Evolutionary conservation across 2,888 invertebrate genomes (phyloP).

Genomic region (Caenorhabditis imperialis): DNA sequence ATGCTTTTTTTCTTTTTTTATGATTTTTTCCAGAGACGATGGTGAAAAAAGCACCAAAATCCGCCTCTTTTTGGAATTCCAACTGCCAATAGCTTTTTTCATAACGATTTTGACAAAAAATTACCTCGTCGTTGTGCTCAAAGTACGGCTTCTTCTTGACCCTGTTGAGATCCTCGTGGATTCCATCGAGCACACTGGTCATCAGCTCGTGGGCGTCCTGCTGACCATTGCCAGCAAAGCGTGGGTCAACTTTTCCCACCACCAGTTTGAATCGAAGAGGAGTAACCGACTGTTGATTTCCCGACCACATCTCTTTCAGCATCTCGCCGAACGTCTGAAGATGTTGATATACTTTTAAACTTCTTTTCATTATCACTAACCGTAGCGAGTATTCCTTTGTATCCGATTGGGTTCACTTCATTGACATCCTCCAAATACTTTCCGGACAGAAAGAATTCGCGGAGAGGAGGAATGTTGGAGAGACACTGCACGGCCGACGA

Average conservation of each 20-base stretch:
- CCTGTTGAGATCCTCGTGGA: constrained; percentile 82
- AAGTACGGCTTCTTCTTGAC: constrained; percentile 82
- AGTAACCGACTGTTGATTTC: constrained; percentile 79
- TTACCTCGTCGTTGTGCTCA: constrained; percentile 80
- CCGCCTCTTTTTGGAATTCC: no score
- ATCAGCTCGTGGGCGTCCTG: constrained; percentile 82
- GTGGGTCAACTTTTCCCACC: constrained; percentile 82
- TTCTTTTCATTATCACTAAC: no score
- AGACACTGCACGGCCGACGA: constrained; percentile 88
- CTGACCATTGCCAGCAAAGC: constrained; percentile 82
- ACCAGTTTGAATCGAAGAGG: constrained; percentile 81
- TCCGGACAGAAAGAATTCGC: constrained; percentile 81
- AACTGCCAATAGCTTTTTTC: no score
- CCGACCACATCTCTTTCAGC: constrained; percentile 81
- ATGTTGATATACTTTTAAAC: constrained; percentile 55
- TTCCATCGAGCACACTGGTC: constrained; percentile 82
- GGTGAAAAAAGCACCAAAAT: no score
- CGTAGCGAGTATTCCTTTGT: constrained; percentile 78
- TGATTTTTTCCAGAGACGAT: no score
- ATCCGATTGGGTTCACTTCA: constrained; percentile 82
- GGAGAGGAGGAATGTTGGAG: constrained; percentile 81
- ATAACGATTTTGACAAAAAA: no score
- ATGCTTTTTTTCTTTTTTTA: no score
- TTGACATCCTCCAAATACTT: constrained; percentile 81
- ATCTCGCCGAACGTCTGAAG: constrained; percentile 80